Base-by-base conservation (phyloP, 2,888 invertebrate genomes). In the Notocelia uddmanniana region DNA sequence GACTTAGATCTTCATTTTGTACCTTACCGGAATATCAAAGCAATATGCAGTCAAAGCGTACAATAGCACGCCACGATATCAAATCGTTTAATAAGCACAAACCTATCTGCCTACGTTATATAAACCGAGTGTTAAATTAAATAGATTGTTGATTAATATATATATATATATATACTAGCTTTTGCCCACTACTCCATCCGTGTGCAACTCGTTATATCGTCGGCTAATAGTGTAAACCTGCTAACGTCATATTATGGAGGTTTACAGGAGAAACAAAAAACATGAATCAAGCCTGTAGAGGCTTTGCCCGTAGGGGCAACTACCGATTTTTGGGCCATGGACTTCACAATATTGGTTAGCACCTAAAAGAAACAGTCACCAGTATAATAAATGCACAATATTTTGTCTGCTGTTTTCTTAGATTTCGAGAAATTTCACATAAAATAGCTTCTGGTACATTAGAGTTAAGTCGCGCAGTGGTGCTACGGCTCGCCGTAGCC, bases 401-500 rank as follows among this genome's bases (percentile, higher is more conserved):
- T 0, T 45, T n/a, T 8, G 45, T 45, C 13, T 34, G 19, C n/a
- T 5, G 19, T 54, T 60, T 55, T 54, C 26, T 52, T 68, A 23
- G 9, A 54, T 19, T 19, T 18, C 19, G 5, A 13, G 9, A 45
- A 31, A 2, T 60, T 31, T 60, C 31, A 31, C 18, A 57, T 18
- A 10, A 31, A 41, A 6, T 15, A 41, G 21, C 67, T 57, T 10
- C 45, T 13, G 48, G 70, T 41, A 41, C n/a, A 62, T 68, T 15
- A 26, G 50, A 69, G 58, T 64, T 52, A 50, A 68, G 73, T 73
- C 69, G 69, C 72, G 72, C 72, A 74, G 73, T 60, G 52, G 62
- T 69, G 73, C 74, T 75, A 68, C 75, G 72, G 58, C 68, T 74
- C 68, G 78, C 71, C 67, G 62, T 21, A 59, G 55, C 52, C 34